These are phyloP conservation scores for Calidris pugnax DNA, from an alignment of 2,113 vertebrate genomes.

Conservation along the genomic window DNA sequence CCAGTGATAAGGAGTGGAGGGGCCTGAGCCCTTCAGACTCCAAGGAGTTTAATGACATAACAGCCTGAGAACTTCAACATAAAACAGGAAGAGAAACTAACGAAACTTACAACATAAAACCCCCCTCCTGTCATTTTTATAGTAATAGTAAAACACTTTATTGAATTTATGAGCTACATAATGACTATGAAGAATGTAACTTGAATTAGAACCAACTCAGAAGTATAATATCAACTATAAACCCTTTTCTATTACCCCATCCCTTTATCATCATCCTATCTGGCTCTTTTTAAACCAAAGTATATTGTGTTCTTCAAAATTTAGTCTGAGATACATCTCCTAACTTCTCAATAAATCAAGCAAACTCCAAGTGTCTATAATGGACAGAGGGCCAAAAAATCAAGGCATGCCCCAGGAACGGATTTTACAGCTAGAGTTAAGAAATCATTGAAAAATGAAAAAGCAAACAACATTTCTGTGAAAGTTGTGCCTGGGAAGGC, in stretches of 20 bases:
- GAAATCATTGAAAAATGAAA: background rate
- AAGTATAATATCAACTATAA: slow-evolving; percentile 83
- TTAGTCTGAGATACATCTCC: slow-evolving; percentile 26
- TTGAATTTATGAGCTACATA: slow-evolving; percentile 88
- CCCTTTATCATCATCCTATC: slow-evolving; percentile 69
- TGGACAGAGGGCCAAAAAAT: background rate
- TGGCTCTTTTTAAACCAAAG: slow-evolving; percentile 60
- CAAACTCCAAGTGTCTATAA: background rate
- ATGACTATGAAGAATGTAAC: slow-evolving; percentile 83
- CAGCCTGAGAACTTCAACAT: slow-evolving; percentile 78
- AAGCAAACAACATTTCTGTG: background rate
- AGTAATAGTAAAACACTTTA: slow-evolving; percentile 86
- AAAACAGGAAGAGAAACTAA: slow-evolving; percentile 82
- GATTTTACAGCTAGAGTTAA: background rate
- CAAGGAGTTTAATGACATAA: slow-evolving; percentile 83
- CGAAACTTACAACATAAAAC: slow-evolving; percentile 85
- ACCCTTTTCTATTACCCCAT: slow-evolving; percentile 75
- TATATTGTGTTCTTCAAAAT: slow-evolving; percentile 66
- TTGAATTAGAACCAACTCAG: slow-evolving; percentile 83
- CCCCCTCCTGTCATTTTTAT: slow-evolving; percentile 89
- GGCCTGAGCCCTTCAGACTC: slow-evolving; percentile 78
- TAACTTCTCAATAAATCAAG: slow-evolving; percentile 57
- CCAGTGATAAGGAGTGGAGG: slow-evolving; percentile 21
- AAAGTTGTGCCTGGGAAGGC: background rate
- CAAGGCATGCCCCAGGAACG: background rate